Conservation (phyloP, 2,113 vertebrate species). For the Mandrillus leucophaeus region DNA sequence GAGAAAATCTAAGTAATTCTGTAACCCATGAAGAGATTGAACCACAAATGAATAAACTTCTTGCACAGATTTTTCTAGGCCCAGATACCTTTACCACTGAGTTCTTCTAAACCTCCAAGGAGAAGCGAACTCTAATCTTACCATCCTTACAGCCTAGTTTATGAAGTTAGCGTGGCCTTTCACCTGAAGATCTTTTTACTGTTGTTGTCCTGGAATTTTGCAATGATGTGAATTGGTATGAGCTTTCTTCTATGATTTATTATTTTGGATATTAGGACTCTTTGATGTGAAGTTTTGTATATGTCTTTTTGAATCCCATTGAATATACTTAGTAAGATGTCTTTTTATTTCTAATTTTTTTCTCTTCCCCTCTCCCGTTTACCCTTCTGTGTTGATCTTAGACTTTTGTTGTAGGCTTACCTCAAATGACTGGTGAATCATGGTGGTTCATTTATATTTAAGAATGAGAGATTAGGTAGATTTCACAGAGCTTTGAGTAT, state of each 20-base stretch:
- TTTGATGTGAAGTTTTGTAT: not conserved
- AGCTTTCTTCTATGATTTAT: not conserved
- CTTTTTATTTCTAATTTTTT: not conserved
- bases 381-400: not conserved
- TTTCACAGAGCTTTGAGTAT: not conserved
- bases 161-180: not conserved
- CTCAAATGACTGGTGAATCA: not conserved
- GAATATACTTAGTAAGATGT: not conserved
- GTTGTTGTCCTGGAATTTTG: not conserved
- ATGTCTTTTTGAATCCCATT: not conserved
- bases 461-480: not conserved
- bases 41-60: not conserved
- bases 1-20: not conserved
- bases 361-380: not conserved
- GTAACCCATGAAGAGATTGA: not conserved
- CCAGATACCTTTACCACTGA: not conserved
- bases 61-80: not conserved
- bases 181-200: not conserved
- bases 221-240: not conserved
- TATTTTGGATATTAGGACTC: not conserved
- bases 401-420: not conserved
- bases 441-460: not conserved
- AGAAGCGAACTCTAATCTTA: not conserved
- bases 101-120: not conserved
- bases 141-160: not conserved